Percentiles rank a stretch among this genome's conserved stretches.
phyloP scores from a whole-genome alignment of 2,888 invertebrate species.

The Galeopsomyia nigrocyanea region DNA sequence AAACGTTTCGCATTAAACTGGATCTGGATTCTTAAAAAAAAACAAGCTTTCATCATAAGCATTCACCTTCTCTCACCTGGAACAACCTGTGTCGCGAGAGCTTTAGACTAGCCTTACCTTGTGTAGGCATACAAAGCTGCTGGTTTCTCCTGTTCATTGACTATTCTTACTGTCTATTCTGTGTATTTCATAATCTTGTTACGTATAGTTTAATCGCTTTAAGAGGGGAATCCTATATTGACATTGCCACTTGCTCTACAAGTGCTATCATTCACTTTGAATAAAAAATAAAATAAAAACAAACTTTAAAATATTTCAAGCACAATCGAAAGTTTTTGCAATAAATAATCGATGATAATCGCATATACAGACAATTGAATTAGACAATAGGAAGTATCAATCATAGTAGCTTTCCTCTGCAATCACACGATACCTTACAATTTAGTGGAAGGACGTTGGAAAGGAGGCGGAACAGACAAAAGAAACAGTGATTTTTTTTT shows the following conservation, averaged over 20 bases:
- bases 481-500: conserved; percentile 14
- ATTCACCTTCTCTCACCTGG: conserved; percentile 1
- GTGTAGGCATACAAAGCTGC: not conserved
- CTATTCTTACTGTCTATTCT: not conserved
- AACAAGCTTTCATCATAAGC: not conserved
- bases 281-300: too few relatives aligned
- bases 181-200: conserved; percentile 23
- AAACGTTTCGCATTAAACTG: not conserved
- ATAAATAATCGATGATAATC: too few relatives aligned
- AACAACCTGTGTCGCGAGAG: conserved; percentile 15
- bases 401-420: not conserved
- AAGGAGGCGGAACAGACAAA: conserved; percentile 7
- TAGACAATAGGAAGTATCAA: not conserved
- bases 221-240: not conserved
- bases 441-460: not conserved
- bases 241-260: too few relatives aligned
- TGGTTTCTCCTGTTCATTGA: not conserved
- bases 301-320: too few relatives aligned
- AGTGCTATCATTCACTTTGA: too few relatives aligned
- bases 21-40: not conserved
- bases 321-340: too few relatives aligned
- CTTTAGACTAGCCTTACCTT: conserved; percentile 21
- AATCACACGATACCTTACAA: not conserved
- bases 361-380: too few relatives aligned
- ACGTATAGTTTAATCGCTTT: not conserved